A percentile compares a stretch with the other conserved stretches of the same genome.
Evolutionary conservation across 2,113 vertebrate species (phyloP).

Genomic region (Chroicocephalus ridibundus): DNA sequence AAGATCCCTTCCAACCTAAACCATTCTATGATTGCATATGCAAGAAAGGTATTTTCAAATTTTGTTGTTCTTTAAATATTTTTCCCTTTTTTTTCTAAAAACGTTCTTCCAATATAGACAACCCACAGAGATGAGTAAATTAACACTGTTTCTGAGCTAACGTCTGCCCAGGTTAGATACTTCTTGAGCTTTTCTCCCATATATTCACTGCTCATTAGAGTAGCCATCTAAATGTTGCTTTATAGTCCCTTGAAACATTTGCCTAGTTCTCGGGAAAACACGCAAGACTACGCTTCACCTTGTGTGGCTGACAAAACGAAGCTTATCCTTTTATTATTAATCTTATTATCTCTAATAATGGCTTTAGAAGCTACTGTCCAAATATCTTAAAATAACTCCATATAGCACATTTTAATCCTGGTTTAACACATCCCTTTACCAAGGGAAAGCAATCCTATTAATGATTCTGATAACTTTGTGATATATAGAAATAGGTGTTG

Average conservation of each 20-base stretch:
- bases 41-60: not conserved
- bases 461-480: not conserved
- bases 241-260: not conserved
- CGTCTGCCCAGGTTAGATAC: not conserved
- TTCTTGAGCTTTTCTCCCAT: not conserved
- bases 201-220: not conserved
- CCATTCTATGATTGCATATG: not conserved
- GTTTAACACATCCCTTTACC: not conserved
- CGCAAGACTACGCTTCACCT: not conserved
- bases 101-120: not conserved
- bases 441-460: not conserved
- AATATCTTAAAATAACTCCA: not conserved
- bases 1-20: not conserved
- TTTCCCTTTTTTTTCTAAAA: not conserved
- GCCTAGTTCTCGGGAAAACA: not conserved
- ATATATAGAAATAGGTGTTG: not conserved
- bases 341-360: not conserved
- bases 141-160: not conserved
- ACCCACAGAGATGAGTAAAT: not conserved
- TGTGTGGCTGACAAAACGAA: not conserved
- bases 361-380: not conserved
- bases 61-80: not conserved
- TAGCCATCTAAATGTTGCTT: not conserved
- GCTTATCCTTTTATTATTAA: conserved; percentile 10
- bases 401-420: not conserved